Percentiles rank a stretch among this genome's conserved stretches.
Conservation (phyloP, 2,888 invertebrate species). For the Petrolisthes manimaculis region DNA sequence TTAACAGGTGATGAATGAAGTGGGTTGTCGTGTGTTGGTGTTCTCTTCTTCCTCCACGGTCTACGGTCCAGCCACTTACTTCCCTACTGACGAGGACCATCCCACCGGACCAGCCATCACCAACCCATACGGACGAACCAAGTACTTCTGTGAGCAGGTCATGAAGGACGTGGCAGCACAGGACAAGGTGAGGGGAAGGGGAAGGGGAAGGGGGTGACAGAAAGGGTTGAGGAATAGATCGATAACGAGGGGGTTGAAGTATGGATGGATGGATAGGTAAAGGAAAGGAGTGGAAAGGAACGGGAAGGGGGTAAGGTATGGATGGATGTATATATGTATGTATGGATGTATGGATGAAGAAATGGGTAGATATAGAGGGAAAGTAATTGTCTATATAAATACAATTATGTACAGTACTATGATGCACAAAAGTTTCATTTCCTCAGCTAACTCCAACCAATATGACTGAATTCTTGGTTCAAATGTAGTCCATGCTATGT, state of each 20-base stretch:
- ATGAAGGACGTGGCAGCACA: constrained; percentile 87
- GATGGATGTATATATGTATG: neutral
- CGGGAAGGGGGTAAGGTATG: too few species aligned
- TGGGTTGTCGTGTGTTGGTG: constrained; percentile 81
- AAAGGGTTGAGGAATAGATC: neutral
- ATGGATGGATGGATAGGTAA: too few species aligned
- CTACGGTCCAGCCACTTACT: constrained; percentile 86
- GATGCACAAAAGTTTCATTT: neutral
- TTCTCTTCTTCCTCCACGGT: constrained; percentile 95
- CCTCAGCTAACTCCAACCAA: neutral
- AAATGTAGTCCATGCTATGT: too few species aligned
- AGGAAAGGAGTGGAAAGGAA: neutral
- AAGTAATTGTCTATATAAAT: neutral
- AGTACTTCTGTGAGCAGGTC: constrained; percentile 94
- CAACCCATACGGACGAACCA: constrained; percentile 93
- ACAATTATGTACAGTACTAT: too few species aligned
- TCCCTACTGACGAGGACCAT: constrained; percentile 88
- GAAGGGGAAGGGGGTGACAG: constrained; percentile 69
- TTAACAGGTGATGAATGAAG: constrained; percentile 81
- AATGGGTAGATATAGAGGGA: neutral
- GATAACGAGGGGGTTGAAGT: neutral
- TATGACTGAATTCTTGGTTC: neutral
- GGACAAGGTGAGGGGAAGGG: constrained; percentile 83
- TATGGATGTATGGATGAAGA: neutral
- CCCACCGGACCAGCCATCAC: constrained; percentile 85